These are phyloP conservation scores for Strigamia maritima DNA, from an alignment of 2,888 invertebrate genomes.

Conservation along the genomic window DNA sequence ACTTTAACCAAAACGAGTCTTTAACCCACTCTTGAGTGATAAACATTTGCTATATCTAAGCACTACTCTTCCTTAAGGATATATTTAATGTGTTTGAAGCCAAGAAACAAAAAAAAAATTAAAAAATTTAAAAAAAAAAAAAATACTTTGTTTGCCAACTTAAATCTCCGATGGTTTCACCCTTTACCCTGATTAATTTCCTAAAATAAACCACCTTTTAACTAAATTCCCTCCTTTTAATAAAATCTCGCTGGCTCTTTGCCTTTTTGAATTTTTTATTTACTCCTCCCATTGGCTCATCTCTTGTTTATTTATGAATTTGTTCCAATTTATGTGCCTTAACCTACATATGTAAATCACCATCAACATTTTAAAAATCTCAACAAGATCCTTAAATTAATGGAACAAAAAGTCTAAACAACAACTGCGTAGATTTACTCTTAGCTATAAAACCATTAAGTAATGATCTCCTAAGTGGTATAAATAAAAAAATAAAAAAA, in stretches of 20 bases:
- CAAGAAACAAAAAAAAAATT: neutral
- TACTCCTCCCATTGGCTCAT: conserved; percentile 9
- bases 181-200: conserved; percentile 11
- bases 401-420: too few relatives aligned
- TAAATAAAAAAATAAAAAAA: neutral
- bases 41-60: neutral
- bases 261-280: neutral
- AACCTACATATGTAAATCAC: neutral
- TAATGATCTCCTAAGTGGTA: neutral
- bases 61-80: neutral
- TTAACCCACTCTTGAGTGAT: conserved; percentile 11
- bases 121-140: too few relatives aligned
- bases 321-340: neutral
- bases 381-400: too few relatives aligned
- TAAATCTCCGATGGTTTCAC: neutral
- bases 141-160: neutral
- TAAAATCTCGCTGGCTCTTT: neutral
- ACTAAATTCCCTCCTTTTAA: neutral
- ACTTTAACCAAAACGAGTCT: conserved; percentile 6
- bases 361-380: neutral
- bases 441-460: neutral
- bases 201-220: neutral
- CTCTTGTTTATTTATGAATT: neutral
- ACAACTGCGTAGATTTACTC: too few relatives aligned
- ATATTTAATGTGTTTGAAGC: conserved; percentile 5